phyloP scores from a whole-genome alignment of 2,888 invertebrate genomes.

The Melieria omissa region DNA sequence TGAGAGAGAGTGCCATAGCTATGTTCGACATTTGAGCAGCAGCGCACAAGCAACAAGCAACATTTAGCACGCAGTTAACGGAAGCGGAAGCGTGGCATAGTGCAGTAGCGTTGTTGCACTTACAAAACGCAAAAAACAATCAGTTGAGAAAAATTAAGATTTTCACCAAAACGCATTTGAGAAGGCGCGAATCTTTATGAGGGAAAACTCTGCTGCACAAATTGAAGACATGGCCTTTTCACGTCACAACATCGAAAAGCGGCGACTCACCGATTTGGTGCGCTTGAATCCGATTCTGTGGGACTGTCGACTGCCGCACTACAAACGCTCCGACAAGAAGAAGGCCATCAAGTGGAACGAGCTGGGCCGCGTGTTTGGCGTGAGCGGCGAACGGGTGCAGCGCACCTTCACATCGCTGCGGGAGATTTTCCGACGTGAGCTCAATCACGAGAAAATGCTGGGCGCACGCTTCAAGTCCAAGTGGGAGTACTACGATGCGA shows the following conservation, averaged over 20 bases:
- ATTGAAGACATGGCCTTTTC: conserved; percentile 59
- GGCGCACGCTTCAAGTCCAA: conserved; percentile 62
- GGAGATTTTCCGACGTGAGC: conserved; percentile 62
- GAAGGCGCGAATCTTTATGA: conserved; percentile 24
- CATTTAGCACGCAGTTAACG: neutral
- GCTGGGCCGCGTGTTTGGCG: conserved; percentile 60
- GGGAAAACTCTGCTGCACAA: conserved; percentile 11
- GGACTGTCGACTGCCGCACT: conserved; percentile 64
- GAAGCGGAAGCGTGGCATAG: neutral
- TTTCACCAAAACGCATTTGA: neutral
- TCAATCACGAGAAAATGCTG: conserved; percentile 63
- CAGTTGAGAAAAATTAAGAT: neutral
- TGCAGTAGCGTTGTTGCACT: neutral
- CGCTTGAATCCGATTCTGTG: conserved; percentile 63
- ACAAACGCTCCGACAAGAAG: conserved; percentile 64
- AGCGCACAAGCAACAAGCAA: neutral
- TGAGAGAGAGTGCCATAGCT: conserved; percentile 21
- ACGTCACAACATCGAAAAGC: conserved; percentile 64
- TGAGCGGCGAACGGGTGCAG: conserved; percentile 63
- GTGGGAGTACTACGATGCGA: conserved; percentile 64
- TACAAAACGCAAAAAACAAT: too few species aligned
- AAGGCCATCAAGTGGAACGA: conserved; percentile 65
- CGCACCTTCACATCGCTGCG: conserved; percentile 62
- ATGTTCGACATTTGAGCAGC: conserved; percentile 8
- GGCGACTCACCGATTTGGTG: conserved; percentile 64